phyloP scores from a whole-genome alignment of 1,140 invertebrate genomes.

The Drosophila punjabiensis region DNA sequence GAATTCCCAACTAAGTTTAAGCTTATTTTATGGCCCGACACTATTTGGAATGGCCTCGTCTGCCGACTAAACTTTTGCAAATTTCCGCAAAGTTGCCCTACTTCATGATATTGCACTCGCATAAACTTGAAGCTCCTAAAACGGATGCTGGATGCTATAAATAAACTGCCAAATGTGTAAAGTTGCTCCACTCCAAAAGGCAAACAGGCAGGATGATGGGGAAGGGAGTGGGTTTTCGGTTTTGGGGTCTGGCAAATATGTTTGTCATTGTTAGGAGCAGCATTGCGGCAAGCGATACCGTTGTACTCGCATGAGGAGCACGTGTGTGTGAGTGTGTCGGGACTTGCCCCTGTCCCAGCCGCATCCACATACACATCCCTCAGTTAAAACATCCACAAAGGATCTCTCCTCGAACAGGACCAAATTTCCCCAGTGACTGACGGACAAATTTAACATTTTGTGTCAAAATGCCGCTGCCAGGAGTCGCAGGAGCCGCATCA shows the following conservation, averaged over 20 bases:
- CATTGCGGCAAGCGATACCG: slow-evolving; percentile 60
- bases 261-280: slow-evolving; percentile 74
- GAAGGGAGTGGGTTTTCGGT: slow-evolving; percentile 37
- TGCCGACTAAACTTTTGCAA: slow-evolving; percentile 12
- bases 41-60: not conserved
- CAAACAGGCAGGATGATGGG: slow-evolving; percentile 25
- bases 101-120: slow-evolving; percentile 34
- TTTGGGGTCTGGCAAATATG: slow-evolving; percentile 50
- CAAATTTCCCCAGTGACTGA: slow-evolving; percentile 81
- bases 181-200: slow-evolving; percentile 56
- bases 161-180: slow-evolving; percentile 77
- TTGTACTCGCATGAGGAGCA: slow-evolving; percentile 55
- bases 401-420: slow-evolving; percentile 23
- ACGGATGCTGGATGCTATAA: slow-evolving; percentile 59
- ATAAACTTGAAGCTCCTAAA: slow-evolving; percentile 42
- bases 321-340: slow-evolving; percentile 40
- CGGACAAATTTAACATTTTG: slow-evolving; percentile 67
- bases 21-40: slow-evolving; percentile 27
- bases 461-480: slow-evolving; percentile 56
- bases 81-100: slow-evolving; percentile 23
- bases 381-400: not conserved
- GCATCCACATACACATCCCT: slow-evolving; percentile 6
- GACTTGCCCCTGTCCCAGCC: not conserved
- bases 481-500: slow-evolving; percentile 52
- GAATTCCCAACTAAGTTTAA: slow-evolving; percentile 12